Evolutionary conservation across 2,888 invertebrate species (phyloP), one percentile per base, ranked within the genome.

Genomic region (Hecatera dysodea): DNA sequence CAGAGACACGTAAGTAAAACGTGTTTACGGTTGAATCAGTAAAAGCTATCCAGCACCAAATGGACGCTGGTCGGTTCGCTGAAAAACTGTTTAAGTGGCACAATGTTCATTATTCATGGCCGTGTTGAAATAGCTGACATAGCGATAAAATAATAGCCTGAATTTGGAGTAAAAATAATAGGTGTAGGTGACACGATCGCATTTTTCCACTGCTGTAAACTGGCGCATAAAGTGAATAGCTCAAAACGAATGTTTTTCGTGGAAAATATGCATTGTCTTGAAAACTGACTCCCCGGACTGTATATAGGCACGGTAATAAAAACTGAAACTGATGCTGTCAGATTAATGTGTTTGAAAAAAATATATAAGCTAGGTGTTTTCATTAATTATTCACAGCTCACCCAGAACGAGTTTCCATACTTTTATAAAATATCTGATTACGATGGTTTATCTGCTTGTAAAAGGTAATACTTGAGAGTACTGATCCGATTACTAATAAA

Each of bases 1-100:
- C 36, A 50, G 24, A 39, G 44, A 29, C 24, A 70, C 46, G 66
- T 44, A 50, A 39, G 60, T 44, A 29, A 81, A 72, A 72, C 42
- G 63, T 66, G 64, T 70, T 69, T 53, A 81, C 39, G 42, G 57
- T 57, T 29, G 36, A 62, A 50, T 80, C 67, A 78, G 67, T 74
- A 56, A 79, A 72, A 75, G 59, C 65, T 24, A 78, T 44, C 59
- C 65, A 65, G 48, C 7, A 29, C 19, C 50, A 64, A 72, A 73
- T 60, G 74, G 74, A 24, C 12, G 22, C 27, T 29, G 78, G 72
- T 52, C 55, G 39, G 22, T 62, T 52, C 27, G 12, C 19, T 71
- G 46, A 78, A 78, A 60, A 78, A 78, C 27, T 36, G 19, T 57
- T 61, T 39, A 62, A 19, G 24, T 50, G 44, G 39, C 24, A 42